A percentile compares a stretch with the other conserved stretches of the same genome.
phyloP scores from a whole-genome alignment of 1,140 invertebrate genomes.

The Leptinotarsa undecemlineata region DNA sequence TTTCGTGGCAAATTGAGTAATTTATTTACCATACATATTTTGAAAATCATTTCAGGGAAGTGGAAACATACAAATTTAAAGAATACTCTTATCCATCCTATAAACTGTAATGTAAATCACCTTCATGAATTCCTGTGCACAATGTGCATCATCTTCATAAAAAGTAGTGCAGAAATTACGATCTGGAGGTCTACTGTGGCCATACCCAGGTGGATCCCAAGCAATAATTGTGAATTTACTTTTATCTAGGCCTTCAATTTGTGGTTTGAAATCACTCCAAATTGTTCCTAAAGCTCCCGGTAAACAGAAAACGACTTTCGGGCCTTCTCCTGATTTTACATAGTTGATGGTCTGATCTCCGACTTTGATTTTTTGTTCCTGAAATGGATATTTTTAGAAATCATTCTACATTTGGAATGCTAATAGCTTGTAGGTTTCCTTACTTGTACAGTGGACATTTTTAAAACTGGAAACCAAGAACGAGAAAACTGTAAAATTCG shows the following conservation, averaged over 20 bases:
- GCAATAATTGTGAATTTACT: slow-evolving; percentile 76
- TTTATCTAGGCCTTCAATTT: slow-evolving; percentile 71
- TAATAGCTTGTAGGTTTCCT: neutral
- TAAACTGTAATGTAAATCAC: slow-evolving; percentile 51
- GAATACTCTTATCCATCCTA: too few relatives aligned
- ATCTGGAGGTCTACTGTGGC: slow-evolving; percentile 77
- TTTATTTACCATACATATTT: too few relatives aligned
- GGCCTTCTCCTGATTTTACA: slow-evolving; percentile 70
- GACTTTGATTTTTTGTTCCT: slow-evolving; percentile 48
- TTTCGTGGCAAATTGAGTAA: too few relatives aligned
- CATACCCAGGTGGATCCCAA: slow-evolving; percentile 89
- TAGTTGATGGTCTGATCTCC: slow-evolving; percentile 65
- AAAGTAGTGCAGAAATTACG: slow-evolving; percentile 73
- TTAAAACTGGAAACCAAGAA: neutral
- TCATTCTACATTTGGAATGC: too few relatives aligned
- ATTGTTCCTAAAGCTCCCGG: slow-evolving; percentile 78
- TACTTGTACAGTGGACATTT: neutral
- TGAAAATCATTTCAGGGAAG: too few relatives aligned
- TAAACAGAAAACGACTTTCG: slow-evolving; percentile 70
- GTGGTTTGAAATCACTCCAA: slow-evolving; percentile 81
- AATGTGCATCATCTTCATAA: slow-evolving; percentile 74
- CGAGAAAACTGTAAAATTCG: too few relatives aligned
- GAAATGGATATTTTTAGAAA: neutral
- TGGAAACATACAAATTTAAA: too few relatives aligned
- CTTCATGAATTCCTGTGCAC: slow-evolving; percentile 74